A percentile compares a stretch with the other conserved stretches of the same genome.
Conservation (phyloP, 2,113 vertebrate genomes). For the Dasyprocta punctata region DNA sequence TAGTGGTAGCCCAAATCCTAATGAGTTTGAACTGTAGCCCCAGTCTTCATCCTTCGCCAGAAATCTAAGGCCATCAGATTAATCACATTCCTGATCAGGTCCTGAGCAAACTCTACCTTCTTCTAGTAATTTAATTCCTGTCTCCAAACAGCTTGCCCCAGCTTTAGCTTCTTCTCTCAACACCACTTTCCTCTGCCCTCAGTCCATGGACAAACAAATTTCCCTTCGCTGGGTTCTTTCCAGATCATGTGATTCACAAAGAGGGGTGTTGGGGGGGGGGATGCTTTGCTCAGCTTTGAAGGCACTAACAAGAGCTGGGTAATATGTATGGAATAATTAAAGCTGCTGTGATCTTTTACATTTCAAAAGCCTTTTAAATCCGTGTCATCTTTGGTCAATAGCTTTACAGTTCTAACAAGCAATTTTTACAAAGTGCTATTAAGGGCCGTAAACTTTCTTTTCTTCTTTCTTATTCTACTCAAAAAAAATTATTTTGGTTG, state of each 20-base stretch:
- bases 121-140: neutral
- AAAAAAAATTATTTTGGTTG: slow-evolving; percentile 39
- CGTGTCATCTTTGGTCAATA: slow-evolving; percentile 78
- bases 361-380: slow-evolving; percentile 79
- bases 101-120: neutral
- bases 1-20: neutral
- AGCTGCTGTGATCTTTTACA: slow-evolving; percentile 50
- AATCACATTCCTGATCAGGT: neutral
- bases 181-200: neutral
- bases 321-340: slow-evolving; percentile 82
- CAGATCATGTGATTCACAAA: slow-evolving; percentile 25
- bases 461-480: slow-evolving; percentile 74
- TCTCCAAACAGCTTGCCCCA: neutral
- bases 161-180: neutral
- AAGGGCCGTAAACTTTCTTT: slow-evolving; percentile 84
- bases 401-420: slow-evolving; percentile 82
- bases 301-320: slow-evolving; percentile 59
- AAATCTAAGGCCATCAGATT: neutral
- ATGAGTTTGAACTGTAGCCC: neutral
- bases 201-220: neutral
- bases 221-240: neutral
- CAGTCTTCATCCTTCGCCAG: neutral
- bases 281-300: slow-evolving; percentile 56
- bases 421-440: slow-evolving; percentile 80
- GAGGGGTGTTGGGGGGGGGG: neutral